Evolutionary conservation across 2,888 invertebrate genomes (phyloP), one percentile per base, ranked within the genome.

Genomic region (Hyles lineata): DNA sequence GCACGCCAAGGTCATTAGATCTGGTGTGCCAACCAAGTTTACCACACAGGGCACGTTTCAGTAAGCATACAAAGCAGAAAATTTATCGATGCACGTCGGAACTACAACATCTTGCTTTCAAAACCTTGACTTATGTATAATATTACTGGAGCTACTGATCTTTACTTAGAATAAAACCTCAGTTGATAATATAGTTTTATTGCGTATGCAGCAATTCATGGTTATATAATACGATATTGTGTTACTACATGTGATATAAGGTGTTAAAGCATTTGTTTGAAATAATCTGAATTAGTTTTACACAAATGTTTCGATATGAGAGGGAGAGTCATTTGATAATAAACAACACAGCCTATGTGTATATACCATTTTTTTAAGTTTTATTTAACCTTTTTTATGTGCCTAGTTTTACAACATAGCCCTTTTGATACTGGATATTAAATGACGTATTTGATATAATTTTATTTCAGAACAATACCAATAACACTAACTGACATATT

Each of bases 101-200:
- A 67, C 67, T 50, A 23, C 67, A 67, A 50, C 67, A 67, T 67
- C 67, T 67, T 50, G 67, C 67, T 67, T 67, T 67, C 67, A 67
- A 67, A 67, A 67, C 67, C 67, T 67, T 67, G 67, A 67, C 67
- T 67, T 67, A 43, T 67, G 67, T 67, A 67, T 67, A 50, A 67
- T 67, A 23, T 67, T 67, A 67, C 67, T 67, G 17, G 15, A 23
- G 67, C 67, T 67, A 67, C 67, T 67, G 67, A 67, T 50, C 43
- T 67, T 67, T 67, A 43, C 67, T 50, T 67, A 67, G 67, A 21
- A 67, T 63, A 43, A 63, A 50, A 67, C 67, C 50, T 67, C 67
- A 67, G 50, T 43, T 23, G 15, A 11, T 21, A 11, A 50, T 17
- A 50, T 23, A 25, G 19, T 2, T 67, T 50, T 67, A 43, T 23